phyloP scores from a whole-genome alignment of 2,797 vertebrate genomes.

The Percopsis omiscomaycus region DNA sequence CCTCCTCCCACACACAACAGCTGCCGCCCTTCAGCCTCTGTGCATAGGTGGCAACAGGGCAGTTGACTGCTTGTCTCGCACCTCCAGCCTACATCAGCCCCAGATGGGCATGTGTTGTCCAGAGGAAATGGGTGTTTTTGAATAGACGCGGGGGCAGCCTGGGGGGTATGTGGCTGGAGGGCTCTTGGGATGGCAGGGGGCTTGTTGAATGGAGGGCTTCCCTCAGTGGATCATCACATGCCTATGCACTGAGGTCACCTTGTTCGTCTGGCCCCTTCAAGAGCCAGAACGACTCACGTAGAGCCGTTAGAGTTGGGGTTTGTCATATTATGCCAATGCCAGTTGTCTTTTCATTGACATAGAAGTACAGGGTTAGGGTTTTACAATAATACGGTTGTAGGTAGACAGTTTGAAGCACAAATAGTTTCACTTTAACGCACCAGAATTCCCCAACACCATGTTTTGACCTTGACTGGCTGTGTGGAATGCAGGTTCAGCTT shows the following conservation, averaged over 20 bases:
- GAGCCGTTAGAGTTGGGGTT: slow-evolving; percentile 37
- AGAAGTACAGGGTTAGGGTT: not conserved
- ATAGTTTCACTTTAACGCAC: slow-evolving; percentile 42
- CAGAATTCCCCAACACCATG: slow-evolving; percentile 33
- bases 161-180: slow-evolving; percentile 30
- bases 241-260: slow-evolving; percentile 71
- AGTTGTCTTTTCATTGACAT: too few species aligned
- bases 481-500: slow-evolving; percentile 57
- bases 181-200: slow-evolving; percentile 24
- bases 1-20: slow-evolving; percentile 34
- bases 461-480: slow-evolving; percentile 59
- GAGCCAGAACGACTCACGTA: slow-evolving; percentile 24
- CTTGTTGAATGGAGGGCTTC: slow-evolving; percentile 52
- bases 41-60: slow-evolving; percentile 56
- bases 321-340: slow-evolving; percentile 26
- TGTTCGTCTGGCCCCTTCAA: slow-evolving; percentile 61
- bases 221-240: slow-evolving; percentile 76
- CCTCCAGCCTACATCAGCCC: slow-evolving; percentile 46
- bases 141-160: slow-evolving; percentile 40
- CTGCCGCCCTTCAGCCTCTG: slow-evolving; percentile 24
- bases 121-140: slow-evolving; percentile 63
- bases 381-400: too few species aligned
- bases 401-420: not conserved
- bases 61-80: slow-evolving; percentile 53
- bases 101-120: slow-evolving; percentile 64